Evolutionary conservation across 2,113 vertebrate genomes (phyloP).

Genomic region (Corythaeola cristata): DNA sequence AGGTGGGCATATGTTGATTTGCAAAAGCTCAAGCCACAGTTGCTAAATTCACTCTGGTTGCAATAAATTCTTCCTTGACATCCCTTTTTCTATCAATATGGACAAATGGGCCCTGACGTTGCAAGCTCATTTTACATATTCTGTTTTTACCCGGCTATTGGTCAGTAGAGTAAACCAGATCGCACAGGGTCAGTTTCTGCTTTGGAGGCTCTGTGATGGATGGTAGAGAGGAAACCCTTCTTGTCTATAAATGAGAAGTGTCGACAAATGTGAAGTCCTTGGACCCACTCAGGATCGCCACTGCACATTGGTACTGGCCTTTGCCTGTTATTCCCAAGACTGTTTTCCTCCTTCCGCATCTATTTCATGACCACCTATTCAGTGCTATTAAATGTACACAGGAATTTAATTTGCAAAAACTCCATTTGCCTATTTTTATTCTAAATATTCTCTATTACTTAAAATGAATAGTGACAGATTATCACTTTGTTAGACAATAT

Average conservation of each 20-base stretch:
- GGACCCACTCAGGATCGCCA: background rate
- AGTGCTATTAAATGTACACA: background rate
- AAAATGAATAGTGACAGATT: conserved; percentile 39
- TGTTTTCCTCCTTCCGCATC: background rate
- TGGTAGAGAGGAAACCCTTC: background rate
- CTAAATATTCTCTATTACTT: conserved; percentile 17
- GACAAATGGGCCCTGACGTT: background rate
- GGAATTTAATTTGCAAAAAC: background rate
- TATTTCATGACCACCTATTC: background rate
- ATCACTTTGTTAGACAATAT: conserved; percentile 8
- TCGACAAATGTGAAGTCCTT: background rate
- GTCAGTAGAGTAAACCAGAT: background rate
- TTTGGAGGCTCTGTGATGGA: background rate
- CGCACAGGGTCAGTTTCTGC: background rate
- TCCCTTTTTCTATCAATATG: background rate
- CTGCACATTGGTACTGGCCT: background rate
- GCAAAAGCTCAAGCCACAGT: background rate
- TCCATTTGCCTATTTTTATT: background rate
- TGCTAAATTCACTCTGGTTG: background rate
- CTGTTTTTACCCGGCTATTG: background rate
- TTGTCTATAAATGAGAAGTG: background rate
- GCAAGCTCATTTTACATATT: background rate
- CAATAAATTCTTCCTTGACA: background rate
- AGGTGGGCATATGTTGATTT: background rate
- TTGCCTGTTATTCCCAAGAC: background rate